Evolutionary conservation across 2,888 invertebrate species (phyloP).

Genomic region (Erebia palarica): DNA sequence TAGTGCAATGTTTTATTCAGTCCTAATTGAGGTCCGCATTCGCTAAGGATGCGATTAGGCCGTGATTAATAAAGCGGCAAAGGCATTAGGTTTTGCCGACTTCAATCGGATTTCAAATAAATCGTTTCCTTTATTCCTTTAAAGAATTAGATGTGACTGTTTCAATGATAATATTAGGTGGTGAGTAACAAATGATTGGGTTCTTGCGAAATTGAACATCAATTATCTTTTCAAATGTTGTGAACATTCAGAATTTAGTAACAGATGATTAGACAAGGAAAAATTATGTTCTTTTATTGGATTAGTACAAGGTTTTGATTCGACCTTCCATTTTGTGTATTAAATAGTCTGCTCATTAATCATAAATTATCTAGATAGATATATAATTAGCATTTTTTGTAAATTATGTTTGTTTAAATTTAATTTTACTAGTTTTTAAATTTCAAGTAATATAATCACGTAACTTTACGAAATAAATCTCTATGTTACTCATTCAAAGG

Average conservation of each 20-base stretch:
- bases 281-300: background rate
- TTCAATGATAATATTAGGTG: slow-evolving; percentile 28
- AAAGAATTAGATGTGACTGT: slow-evolving; percentile 27
- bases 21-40: slow-evolving; percentile 76
- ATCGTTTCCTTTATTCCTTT: slow-evolving; percentile 48
- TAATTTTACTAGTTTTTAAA: too few species aligned
- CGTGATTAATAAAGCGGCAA: slow-evolving; percentile 67
- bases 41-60: slow-evolving; percentile 75
- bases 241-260: slow-evolving; percentile 5
- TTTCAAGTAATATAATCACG: too few species aligned
- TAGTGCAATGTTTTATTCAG: slow-evolving; percentile 69
- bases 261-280: background rate
- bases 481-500: too few species aligned
- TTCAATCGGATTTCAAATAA: slow-evolving; percentile 51
- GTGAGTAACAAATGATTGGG: slow-evolving; percentile 32
- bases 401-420: too few species aligned
- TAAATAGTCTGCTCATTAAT: too few species aligned
- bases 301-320: background rate
- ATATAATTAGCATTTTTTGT: too few species aligned
- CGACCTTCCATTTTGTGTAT: too few species aligned
- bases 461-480: too few species aligned
- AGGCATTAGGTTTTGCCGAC: slow-evolving; percentile 49
- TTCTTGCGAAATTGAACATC: slow-evolving; percentile 2
- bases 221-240: slow-evolving; percentile 11
- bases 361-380: too few species aligned